Conservation (phyloP, 2,113 vertebrate species). For the Ceratotherium simum region DNA sequence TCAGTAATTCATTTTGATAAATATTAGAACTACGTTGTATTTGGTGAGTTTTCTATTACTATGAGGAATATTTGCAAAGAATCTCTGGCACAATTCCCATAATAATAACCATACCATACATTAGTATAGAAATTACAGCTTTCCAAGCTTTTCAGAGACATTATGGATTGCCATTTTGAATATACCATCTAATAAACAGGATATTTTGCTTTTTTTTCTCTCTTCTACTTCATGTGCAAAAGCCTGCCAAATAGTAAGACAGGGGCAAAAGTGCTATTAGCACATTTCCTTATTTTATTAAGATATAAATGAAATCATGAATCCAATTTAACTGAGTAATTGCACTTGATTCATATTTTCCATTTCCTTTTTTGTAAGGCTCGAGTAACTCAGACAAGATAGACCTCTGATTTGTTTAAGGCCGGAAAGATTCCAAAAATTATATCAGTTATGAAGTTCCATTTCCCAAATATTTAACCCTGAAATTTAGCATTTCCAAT, state of each 20-base stretch:
- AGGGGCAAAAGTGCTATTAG: background rate
- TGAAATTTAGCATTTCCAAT: conserved; percentile 38
- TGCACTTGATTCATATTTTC: conserved; percentile 50
- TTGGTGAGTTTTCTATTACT: conserved; percentile 10
- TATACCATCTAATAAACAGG: background rate
- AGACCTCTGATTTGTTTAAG: conserved; percentile 31
- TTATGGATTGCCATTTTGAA: background rate
- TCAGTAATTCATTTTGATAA: conserved; percentile 40
- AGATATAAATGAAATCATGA: conserved; percentile 45
- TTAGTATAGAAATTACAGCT: conserved; percentile 17
- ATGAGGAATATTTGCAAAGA: background rate
- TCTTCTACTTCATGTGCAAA: background rate
- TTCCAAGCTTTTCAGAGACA: background rate
- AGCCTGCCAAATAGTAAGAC: background rate
- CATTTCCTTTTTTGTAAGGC: conserved; percentile 22
- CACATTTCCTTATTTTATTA: conserved; percentile 12
- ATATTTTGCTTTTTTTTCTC: background rate
- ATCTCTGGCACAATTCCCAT: background rate
- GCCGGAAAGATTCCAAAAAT: background rate
- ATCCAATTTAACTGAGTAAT: conserved; percentile 47
- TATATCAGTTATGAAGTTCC: background rate
- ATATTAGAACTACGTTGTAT: background rate
- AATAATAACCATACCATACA: background rate
- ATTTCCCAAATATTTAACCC: background rate
- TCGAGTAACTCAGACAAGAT: conserved; percentile 39